Conservation (phyloP, 2,888 invertebrate species). For the Labia minor region DNA sequence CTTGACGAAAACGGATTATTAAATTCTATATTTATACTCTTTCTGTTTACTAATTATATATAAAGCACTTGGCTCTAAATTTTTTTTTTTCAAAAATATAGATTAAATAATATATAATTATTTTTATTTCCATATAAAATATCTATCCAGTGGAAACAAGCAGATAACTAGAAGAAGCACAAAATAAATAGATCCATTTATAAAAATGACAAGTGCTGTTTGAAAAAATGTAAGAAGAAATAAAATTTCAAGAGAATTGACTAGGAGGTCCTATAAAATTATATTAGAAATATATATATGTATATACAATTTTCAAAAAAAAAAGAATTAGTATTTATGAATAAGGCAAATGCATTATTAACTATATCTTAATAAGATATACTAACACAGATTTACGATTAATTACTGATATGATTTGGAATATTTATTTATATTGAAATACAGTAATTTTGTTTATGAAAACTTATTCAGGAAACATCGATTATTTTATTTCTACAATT, state of each 20-base stretch:
- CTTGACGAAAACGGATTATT: too few relatives aligned
- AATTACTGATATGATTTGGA: too few relatives aligned
- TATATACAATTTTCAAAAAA: background rate
- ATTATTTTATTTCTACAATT: too few relatives aligned
- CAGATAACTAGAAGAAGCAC: background rate
- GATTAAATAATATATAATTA: background rate
- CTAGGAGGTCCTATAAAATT: slow-evolving; percentile 13
- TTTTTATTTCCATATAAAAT: background rate
- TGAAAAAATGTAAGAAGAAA: background rate
- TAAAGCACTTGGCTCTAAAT: background rate
- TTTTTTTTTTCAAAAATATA: background rate
- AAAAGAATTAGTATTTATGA: too few relatives aligned
- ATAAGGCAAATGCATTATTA: too few relatives aligned
- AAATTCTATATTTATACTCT: too few relatives aligned
- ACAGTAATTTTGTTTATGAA: too few relatives aligned
- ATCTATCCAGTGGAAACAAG: background rate
- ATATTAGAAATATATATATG: background rate
- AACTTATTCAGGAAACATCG: too few relatives aligned
- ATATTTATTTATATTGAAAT: too few relatives aligned
- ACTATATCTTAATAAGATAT: too few relatives aligned
- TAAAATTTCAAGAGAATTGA: slow-evolving; percentile 1
- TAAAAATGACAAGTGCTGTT: background rate
- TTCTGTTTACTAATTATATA: background rate
- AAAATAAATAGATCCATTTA: background rate
- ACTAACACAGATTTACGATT: too few relatives aligned